phyloP scores from a whole-genome alignment of 53 echinoderm and acorn worm species.

The Apostichopus leukothele region DNA sequence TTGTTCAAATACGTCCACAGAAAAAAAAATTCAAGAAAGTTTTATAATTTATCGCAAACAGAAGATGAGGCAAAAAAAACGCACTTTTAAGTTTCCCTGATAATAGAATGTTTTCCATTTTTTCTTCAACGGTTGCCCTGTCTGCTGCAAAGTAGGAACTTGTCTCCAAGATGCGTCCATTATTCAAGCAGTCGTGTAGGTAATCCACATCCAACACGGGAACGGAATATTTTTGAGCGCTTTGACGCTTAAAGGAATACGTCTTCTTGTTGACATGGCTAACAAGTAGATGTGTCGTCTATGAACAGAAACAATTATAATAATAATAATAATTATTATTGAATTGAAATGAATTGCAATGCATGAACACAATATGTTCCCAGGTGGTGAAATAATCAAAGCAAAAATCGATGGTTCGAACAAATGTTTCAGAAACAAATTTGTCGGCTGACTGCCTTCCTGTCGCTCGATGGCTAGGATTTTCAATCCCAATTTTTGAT shows the following conservation, averaged over 20 bases:
- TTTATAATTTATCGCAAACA: not conserved
- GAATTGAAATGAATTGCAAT: too few relatives aligned
- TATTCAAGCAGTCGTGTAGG: slow-evolving; percentile 29
- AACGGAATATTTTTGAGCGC: slow-evolving; percentile 23
- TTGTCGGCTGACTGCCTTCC: too few relatives aligned
- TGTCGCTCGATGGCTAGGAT: too few relatives aligned
- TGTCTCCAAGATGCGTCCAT: not conserved
- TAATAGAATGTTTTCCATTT: not conserved
- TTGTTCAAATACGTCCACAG: too few relatives aligned
- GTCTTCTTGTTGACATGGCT: not conserved
- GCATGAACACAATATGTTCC: too few relatives aligned
- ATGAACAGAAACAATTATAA: not conserved
- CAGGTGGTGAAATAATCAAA: too few relatives aligned
- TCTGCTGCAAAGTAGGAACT: not conserved
- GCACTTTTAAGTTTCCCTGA: slow-evolving; percentile 39
- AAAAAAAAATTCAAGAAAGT: too few relatives aligned
- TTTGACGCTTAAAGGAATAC: slow-evolving; percentile 21
- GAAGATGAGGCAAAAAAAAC: not conserved
- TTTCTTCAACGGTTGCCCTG: not conserved
- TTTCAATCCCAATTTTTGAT: too few relatives aligned
- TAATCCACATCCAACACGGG: slow-evolving; percentile 15
- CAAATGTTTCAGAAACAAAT: too few relatives aligned
- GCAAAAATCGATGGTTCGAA: too few relatives aligned
- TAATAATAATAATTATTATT: not conserved
- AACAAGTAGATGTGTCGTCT: slow-evolving; percentile 47